A percentile compares a stretch with the other conserved stretches of the same genome.
phyloP scores from a whole-genome alignment of 2,888 invertebrate species.

The Pheosia tremula region DNA sequence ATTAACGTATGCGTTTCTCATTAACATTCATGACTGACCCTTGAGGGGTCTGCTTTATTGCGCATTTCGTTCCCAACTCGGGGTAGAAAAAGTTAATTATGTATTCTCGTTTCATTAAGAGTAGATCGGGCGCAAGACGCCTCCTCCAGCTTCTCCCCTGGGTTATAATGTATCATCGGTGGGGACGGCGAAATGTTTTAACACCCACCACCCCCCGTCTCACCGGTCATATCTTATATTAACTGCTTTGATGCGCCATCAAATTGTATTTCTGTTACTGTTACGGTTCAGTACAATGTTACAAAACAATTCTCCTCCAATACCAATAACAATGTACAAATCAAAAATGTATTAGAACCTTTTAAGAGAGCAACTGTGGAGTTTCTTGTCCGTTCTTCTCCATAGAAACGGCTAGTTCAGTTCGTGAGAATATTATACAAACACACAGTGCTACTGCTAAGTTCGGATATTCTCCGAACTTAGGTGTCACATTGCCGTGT shows the following conservation, averaged over 20 bases:
- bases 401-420: no score
- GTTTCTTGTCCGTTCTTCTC: no score
- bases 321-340: no score
- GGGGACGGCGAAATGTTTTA: slow-evolving; percentile 26
- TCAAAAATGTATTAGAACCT: no score
- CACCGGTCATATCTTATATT: not conserved
- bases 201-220: slow-evolving; percentile 20
- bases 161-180: slow-evolving; percentile 30
- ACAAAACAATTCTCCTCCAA: no score
- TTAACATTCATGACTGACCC: slow-evolving; percentile 40
- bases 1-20: slow-evolving; percentile 25
- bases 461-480: no score
- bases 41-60: slow-evolving; percentile 32
- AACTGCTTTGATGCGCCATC: not conserved
- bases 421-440: no score
- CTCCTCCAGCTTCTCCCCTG: slow-evolving; percentile 8
- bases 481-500: no score
- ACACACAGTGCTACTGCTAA: no score
- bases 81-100: slow-evolving; percentile 40
- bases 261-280: not conserved
- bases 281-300: no score
- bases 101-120: slow-evolving; percentile 42
- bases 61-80: slow-evolving; percentile 33
- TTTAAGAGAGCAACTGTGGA: no score
- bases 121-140: slow-evolving; percentile 11